Evolutionary conservation across 2,113 vertebrate species (phyloP).

Genomic region (Neomonachus schauinslandi): DNA sequence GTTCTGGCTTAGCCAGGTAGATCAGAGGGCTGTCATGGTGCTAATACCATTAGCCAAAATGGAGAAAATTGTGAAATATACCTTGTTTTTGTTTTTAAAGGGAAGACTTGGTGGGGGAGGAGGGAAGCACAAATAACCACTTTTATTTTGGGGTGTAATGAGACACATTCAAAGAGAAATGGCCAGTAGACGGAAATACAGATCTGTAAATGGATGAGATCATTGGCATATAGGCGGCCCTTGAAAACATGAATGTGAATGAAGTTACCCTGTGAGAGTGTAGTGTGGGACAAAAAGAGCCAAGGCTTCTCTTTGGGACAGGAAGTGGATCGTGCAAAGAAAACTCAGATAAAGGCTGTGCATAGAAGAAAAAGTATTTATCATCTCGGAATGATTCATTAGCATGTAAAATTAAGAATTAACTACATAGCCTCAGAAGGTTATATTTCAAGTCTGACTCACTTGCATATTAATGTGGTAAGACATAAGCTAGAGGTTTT

Average conservation of each 20-base stretch:
- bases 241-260: not conserved
- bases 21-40: not conserved
- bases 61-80: not conserved
- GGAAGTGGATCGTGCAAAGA: not conserved
- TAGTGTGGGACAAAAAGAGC: not conserved
- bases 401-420: not conserved
- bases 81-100: not conserved
- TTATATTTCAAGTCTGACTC: not conserved
- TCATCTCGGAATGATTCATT: not conserved
- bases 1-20: not conserved
- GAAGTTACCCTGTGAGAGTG: not conserved
- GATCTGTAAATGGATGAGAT: conserved; percentile 5
- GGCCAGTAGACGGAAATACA: not conserved
- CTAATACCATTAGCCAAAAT: not conserved
- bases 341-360: not conserved
- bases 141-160: not conserved
- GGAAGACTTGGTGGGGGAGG: not conserved
- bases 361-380: not conserved
- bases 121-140: not conserved
- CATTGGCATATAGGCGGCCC: not conserved
- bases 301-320: not conserved
- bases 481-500: not conserved
- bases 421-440: not conserved
- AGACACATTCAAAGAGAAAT: not conserved
- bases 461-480: conserved; percentile 2